Evolutionary conservation across 2,888 invertebrate species (phyloP).

Genomic region (Caenorhabditis sp.): DNA sequence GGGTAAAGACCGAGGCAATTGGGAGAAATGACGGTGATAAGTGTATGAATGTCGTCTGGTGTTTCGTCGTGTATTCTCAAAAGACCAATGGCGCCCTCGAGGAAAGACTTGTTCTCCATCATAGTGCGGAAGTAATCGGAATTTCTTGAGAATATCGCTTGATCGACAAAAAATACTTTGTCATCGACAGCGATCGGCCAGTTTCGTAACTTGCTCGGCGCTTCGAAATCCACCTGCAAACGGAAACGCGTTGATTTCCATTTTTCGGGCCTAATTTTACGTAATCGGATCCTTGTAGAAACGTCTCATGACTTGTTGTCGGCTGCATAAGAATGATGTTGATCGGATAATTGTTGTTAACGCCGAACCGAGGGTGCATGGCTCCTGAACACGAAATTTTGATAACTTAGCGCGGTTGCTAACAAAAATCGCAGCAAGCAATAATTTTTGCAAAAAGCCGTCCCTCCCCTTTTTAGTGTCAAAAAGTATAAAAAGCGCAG

Average conservation of each 20-base stretch:
- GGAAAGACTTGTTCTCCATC: constrained; percentile 37
- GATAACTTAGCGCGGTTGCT: too few species aligned
- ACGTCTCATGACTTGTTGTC: constrained; percentile 50
- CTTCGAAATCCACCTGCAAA: constrained; percentile 56
- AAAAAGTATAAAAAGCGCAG: neutral
- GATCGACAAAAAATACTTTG: constrained; percentile 42
- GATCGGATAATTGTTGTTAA: constrained; percentile 32
- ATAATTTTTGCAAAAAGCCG: too few species aligned
- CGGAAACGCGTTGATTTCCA: neutral
- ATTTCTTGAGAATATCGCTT: constrained; percentile 34
- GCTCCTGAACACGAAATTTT: constrained; percentile 4
- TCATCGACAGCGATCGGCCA: constrained; percentile 40
- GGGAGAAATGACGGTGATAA: constrained; percentile 47
- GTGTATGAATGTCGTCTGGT: constrained; percentile 40
- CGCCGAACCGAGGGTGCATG: constrained; percentile 9
- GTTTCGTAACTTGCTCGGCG: constrained; percentile 22
- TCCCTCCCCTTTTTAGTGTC: neutral
- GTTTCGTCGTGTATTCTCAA: constrained; percentile 42
- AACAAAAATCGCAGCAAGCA: too few species aligned
- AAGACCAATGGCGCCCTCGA: constrained; percentile 27
- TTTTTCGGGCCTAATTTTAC: constrained; percentile 4
- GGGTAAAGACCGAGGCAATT: constrained; percentile 52
- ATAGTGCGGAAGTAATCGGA: constrained; percentile 49
- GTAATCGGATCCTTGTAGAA: constrained; percentile 39
- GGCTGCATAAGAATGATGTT: constrained; percentile 54